These are phyloP conservation scores for Drymonia ruficornis DNA, from an alignment of 2,888 invertebrate genomes.

Conservation along the genomic window DNA sequence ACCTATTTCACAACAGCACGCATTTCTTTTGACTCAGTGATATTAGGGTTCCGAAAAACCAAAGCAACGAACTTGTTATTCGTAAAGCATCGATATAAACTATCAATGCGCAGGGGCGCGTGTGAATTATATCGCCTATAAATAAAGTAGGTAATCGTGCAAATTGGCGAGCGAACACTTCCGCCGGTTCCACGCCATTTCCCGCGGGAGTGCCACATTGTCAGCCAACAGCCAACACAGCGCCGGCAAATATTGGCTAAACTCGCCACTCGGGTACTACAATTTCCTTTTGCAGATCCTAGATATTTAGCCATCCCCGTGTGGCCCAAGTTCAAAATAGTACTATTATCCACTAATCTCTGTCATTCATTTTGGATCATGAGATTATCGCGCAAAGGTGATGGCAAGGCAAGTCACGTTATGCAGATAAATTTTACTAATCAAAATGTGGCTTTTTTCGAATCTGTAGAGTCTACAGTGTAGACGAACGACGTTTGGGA, in stretches of 20 bases:
- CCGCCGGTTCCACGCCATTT: slow-evolving; percentile 56
- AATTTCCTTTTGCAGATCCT: too few species aligned
- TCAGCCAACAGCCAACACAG: slow-evolving; percentile 25
- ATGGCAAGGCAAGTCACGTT: too few species aligned
- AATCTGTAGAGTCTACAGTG: too few species aligned
- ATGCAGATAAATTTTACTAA: too few species aligned
- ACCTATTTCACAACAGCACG: too few species aligned
- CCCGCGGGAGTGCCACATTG: slow-evolving; percentile 28
- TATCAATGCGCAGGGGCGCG: slow-evolving; percentile 24
- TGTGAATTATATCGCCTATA: slow-evolving; percentile 46
- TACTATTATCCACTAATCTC: too few species aligned
- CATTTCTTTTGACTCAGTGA: slow-evolving; percentile 13
- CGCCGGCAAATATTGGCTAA: slow-evolving; percentile 63
- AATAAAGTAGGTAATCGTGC: slow-evolving; percentile 46
- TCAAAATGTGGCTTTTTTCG: too few species aligned
- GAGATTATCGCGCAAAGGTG: too few species aligned
- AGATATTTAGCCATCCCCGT: too few species aligned
- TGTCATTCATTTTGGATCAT: too few species aligned
- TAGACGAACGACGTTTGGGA: too few species aligned
- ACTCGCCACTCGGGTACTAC: slow-evolving; percentile 27
- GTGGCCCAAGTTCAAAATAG: too few species aligned
- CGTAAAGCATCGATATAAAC: neutral
- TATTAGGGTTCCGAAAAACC: neutral
- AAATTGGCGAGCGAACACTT: slow-evolving; percentile 44
- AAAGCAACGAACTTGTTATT: neutral